phyloP scores from a whole-genome alignment of 2,113 vertebrate species.

The Micromys minutus region DNA sequence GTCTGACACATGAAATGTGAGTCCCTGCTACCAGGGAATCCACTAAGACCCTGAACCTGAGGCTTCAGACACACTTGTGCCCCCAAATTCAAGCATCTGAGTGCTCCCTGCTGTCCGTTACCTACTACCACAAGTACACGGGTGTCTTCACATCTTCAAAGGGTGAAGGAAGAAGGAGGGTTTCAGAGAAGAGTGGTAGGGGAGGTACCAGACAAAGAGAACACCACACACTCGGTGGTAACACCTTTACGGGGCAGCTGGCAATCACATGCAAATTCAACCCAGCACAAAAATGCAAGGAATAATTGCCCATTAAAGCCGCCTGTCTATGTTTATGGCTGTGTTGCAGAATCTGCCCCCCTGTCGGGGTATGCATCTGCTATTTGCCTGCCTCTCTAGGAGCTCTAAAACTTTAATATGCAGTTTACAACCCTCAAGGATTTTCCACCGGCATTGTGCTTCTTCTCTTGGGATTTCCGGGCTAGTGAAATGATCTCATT shows the following conservation, averaged over 20 bases:
- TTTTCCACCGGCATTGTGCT: slow-evolving; percentile 79
- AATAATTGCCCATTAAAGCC: slow-evolving; percentile 90
- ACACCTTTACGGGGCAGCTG: slow-evolving; percentile 87
- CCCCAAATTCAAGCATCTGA: slow-evolving; percentile 48
- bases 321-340: slow-evolving; percentile 89
- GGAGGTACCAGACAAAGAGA: slow-evolving; percentile 63
- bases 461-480: slow-evolving; percentile 73
- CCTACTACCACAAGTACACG: background rate
- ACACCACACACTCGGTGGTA: slow-evolving; percentile 63
- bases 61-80: slow-evolving; percentile 49
- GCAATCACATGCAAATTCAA: slow-evolving; percentile 84
- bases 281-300: slow-evolving; percentile 85
- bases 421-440: slow-evolving; percentile 83
- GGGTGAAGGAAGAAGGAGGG: background rate
- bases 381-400: slow-evolving; percentile 82
- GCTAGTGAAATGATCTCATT: slow-evolving; percentile 65
- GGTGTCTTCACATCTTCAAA: slow-evolving; percentile 45
- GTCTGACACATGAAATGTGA: slow-evolving; percentile 48
- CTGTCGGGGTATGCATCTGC: slow-evolving; percentile 89
- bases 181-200: background rate
- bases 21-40: slow-evolving; percentile 64
- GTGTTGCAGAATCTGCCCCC: slow-evolving; percentile 87
- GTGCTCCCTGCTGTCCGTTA: slow-evolving; percentile 67
- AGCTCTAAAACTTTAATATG: slow-evolving; percentile 85
- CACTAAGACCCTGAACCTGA: slow-evolving; percentile 52